These are phyloP conservation scores for Meiosimyza platycephala DNA, from an alignment of 2,888 invertebrate genomes.

Conservation along the genomic window DNA sequence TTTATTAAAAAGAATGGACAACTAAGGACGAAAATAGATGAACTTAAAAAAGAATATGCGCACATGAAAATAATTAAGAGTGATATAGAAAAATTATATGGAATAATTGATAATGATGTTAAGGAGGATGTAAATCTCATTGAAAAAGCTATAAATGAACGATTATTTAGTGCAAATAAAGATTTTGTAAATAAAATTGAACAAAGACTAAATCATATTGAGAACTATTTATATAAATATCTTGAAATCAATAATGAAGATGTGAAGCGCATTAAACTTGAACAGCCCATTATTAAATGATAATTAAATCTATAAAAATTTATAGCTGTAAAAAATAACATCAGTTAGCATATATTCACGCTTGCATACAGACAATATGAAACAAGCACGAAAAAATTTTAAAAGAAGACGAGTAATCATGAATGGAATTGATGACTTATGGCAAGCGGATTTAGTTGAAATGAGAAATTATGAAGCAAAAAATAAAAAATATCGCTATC, in stretches of 20 bases:
- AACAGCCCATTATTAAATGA: background rate
- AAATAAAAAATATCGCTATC: slow-evolving; percentile 57
- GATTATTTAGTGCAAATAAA: too few species aligned
- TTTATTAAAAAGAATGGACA: slow-evolving; percentile 16
- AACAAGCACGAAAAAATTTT: slow-evolving; percentile 40
- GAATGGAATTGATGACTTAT: slow-evolving; percentile 42
- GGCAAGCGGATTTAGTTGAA: slow-evolving; percentile 51
- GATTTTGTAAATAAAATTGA: background rate
- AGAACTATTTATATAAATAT: background rate
- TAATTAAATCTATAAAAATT: too few species aligned
- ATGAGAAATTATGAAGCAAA: slow-evolving; percentile 53
- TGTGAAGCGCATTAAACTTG: background rate
- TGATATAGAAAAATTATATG: background rate
- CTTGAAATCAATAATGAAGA: background rate
- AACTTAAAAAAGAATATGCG: background rate
- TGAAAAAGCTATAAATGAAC: background rate
- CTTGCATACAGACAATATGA: too few species aligned
- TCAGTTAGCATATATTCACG: too few species aligned
- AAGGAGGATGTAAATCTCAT: slow-evolving; percentile 10
- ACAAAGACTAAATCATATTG: background rate
- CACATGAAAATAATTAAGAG: too few species aligned
- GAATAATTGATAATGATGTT: background rate
- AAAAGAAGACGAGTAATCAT: slow-evolving; percentile 37
- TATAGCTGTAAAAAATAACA: background rate
- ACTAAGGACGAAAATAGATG: background rate